Evolutionary conservation across 2,888 invertebrate genomes (phyloP), one percentile per base, ranked within the genome.

Genomic region (Eudemis profundana): DNA sequence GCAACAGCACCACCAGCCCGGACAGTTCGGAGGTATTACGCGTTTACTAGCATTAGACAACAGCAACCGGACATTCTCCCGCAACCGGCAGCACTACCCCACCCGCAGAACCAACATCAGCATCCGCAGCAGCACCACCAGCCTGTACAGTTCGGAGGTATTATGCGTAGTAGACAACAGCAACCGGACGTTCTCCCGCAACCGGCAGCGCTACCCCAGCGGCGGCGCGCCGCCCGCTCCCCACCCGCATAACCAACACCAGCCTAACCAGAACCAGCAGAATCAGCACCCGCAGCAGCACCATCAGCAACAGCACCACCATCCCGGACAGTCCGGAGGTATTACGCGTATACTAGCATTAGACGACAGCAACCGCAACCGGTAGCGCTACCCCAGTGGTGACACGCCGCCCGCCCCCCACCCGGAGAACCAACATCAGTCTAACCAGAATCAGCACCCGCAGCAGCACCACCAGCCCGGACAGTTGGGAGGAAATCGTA

Each of bases 1-100:
- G 3, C 81, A 81, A n/a, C 83, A 84, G 33, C 81, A 85, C 68
- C 86, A 85, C 56, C 86, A 85, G 61, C 70, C 79, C 61, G 83
- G 84, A 77, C 65, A 78, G 76, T 71, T 15, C 19, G 44, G 51
- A 44, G 62, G 51, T 66, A 40, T 3, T 19, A n/a, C 38, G 4
- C 12, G 14, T 4, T 3, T 4, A 38, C 12, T n/a, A n/a, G 38
- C 38, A 4, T 38, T n/a, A n/a, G n/a, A n/a, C n/a, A n/a, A n/a
- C n/a, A n/a, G n/a, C n/a, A n/a, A n/a, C 72, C 84, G 86, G 51
- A 79, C 82, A 68, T 80, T 80, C 77, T 80, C 83, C n/a, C n/a
- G n/a, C n/a, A n/a, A n/a, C n/a, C n/a, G n/a, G n/a, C n/a, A n/a
- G n/a, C n/a, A n/a, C n/a, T n/a, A n/a, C n/a, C n/a, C n/a, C n/a